Conservation (phyloP, 2,113 vertebrate genomes). For the Macquaria ambigua region DNA sequence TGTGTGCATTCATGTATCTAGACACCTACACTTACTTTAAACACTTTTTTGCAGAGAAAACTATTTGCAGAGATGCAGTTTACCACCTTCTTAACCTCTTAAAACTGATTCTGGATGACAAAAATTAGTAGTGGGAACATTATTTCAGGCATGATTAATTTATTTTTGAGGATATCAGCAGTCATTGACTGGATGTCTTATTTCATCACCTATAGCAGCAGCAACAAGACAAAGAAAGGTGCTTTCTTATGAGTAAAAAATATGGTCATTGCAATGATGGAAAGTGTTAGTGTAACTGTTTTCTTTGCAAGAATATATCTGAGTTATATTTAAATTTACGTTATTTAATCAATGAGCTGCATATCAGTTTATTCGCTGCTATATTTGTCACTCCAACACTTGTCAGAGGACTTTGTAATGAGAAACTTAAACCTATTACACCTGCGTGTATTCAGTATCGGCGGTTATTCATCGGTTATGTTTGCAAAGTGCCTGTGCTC, state of each 20-base stretch:
- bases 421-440: background rate
- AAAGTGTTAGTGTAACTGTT: background rate
- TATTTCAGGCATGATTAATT: background rate
- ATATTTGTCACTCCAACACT: background rate
- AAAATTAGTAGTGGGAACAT: background rate
- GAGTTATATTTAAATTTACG: background rate
- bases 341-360: too few species aligned
- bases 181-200: background rate
- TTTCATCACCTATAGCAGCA: background rate
- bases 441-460: background rate
- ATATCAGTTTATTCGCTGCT: background rate
- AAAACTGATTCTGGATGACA: background rate
- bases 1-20: background rate
- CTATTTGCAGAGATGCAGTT: background rate
- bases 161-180: background rate
- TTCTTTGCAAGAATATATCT: background rate
- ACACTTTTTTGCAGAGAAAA: too few species aligned
- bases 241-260: background rate
- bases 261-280: background rate
- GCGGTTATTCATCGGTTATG: background rate
- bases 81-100: background rate
- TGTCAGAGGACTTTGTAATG: background rate
- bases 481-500: slow-evolving; percentile 61
- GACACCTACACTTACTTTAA: background rate
- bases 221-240: background rate